Evolutionary conservation across 2,797 vertebrate species (phyloP), one percentile per base, ranked within the genome.

Genomic region (Falco rusticolus): DNA sequence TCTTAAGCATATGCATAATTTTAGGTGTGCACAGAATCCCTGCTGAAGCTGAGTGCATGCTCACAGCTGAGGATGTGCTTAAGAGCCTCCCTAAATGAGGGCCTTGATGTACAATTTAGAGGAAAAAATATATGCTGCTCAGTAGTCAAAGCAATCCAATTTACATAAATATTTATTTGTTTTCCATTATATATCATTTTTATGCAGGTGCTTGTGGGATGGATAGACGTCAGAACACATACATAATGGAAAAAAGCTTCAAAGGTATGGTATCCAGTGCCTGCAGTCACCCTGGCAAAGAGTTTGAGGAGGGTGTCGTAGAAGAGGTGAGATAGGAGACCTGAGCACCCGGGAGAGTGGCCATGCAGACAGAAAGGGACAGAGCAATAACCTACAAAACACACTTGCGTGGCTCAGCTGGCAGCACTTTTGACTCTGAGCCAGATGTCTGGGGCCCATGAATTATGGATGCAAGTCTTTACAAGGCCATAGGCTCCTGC

Each of bases 161-260:
- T 96, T 96, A 90, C 95, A 96, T 96, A 91, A 97, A 96, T 97
- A 97, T 97, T 97, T 96, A 97, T 97, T 96, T 96, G 90, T 96
- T 97, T 96, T 95, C 96, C 97, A 68, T 97, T 97, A 91, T 97
- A 88, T 97, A 92, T 97, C 94, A 92, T 98, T 97, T 97, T 95
- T 83, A 76, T 97, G 89, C 97, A 99, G 99, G 98, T 91, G 98
- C 98, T 92, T 98, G 98, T 98, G 98, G 98, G 97, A 97, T 98
- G 96, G 98, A 99, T 82, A 98, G 98, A 97, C 98, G 98, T 75
- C 98, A 98, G 98, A 99, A 99, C 97, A 98, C 98, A 97, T 99
- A 98, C 98, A 98, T 99, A 96, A 97, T 99, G 98, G 99, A 99
- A 98, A 99, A 99, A 94, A 96, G 97, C 96, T 98, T 98, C 98